Percentiles rank a stretch among this genome's conserved stretches.
Evolutionary conservation across 2,888 invertebrate genomes (phyloP).

Genomic region (Lithophane leautieri): DNA sequence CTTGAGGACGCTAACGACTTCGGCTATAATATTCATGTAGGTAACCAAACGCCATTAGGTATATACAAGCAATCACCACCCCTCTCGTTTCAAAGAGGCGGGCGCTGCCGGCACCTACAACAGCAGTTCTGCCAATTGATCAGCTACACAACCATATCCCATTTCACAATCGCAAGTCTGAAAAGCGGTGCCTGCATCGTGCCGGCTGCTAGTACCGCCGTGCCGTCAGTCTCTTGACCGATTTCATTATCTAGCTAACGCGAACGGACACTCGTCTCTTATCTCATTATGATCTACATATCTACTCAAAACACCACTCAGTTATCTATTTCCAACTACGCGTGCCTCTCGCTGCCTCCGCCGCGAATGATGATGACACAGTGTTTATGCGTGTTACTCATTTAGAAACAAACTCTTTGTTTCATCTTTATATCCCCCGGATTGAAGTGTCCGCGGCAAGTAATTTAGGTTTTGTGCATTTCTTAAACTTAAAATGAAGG

Average conservation of each 20-base stretch:
- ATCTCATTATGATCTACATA: constrained; percentile 68
- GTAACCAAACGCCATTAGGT: neutral
- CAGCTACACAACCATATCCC: neutral
- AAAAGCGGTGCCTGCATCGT: neutral
- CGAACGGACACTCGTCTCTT: constrained; percentile 65
- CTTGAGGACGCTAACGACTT: neutral
- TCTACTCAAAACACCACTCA: constrained; percentile 59
- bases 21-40: neutral
- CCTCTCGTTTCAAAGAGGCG: neutral
- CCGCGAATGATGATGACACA: constrained; percentile 29
- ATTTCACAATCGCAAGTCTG: neutral
- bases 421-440: constrained; percentile 17
- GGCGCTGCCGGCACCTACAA: neutral
- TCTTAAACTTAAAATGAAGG: constrained; percentile 53
- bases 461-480: constrained; percentile 16
- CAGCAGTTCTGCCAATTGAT: neutral
- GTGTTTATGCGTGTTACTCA: constrained; percentile 39
- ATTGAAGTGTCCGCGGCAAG: constrained; percentile 6
- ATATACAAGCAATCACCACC: too few species aligned
- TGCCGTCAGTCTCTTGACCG: constrained; percentile 51
- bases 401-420: constrained; percentile 42
- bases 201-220: neutral
- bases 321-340: constrained; percentile 57
- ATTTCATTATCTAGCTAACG: constrained; percentile 61
- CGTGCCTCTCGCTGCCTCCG: constrained; percentile 27